Conservation (phyloP, 2,888 invertebrate genomes). For the Tetragnatha montana region DNA sequence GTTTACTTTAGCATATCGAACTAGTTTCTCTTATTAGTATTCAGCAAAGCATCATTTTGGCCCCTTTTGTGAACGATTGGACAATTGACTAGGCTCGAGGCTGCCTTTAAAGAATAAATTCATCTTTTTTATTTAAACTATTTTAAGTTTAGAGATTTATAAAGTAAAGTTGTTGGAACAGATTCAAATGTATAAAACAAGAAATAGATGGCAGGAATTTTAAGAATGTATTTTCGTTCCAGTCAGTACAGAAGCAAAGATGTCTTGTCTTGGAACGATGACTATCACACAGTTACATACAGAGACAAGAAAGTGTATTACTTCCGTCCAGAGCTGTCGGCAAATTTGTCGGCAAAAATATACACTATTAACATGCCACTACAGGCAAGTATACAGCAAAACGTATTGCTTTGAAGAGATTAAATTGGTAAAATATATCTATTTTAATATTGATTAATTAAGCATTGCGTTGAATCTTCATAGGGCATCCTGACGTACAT, state of each 20-base stretch:
- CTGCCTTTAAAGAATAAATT: neutral
- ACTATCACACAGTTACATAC: constrained; percentile 57
- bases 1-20: neutral
- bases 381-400: constrained; percentile 49
- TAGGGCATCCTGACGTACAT: constrained; percentile 64
- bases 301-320: constrained; percentile 56
- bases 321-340: constrained; percentile 24
- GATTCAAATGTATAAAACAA: no score
- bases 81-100: neutral
- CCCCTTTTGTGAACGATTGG: neutral
- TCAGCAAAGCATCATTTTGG: neutral
- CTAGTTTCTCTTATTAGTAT: neutral
- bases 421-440: neutral
- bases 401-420: no score
- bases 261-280: constrained; percentile 58
- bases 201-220: no score
- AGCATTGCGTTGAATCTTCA: constrained; percentile 2
- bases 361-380: constrained; percentile 68
- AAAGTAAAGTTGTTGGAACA: no score
- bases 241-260: constrained; percentile 70
- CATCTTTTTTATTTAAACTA: neutral
- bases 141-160: no score
- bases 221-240: constrained; percentile 4
- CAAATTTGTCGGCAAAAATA: constrained; percentile 35
- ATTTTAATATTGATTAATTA: neutral